Base-by-base conservation (phyloP, 2,888 invertebrate genomes). In the Cerceris rybyensis region DNA sequence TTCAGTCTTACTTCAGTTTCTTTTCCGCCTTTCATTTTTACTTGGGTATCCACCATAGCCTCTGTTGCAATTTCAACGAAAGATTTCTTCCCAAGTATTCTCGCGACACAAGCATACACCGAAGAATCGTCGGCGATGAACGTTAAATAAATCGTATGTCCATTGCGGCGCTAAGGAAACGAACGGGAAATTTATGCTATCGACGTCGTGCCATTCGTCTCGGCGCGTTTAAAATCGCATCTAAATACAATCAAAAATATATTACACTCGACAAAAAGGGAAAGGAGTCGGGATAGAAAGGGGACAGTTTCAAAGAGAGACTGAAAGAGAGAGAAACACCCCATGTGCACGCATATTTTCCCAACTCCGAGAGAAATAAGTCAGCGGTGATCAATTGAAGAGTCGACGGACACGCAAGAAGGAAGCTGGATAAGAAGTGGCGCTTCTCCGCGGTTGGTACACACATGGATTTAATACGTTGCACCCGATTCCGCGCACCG, bases 351-450 rank as follows among this genome's bases (percentile, higher is more conserved):
- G 43, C 70, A 52, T 54, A 69, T 69, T 81, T 68, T 68, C 78
- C 52, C 28, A 49, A 4, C 28, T 16, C n/a, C 41, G 8, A 43
- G 60, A n/a, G 58, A 70, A 71, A 78, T 46, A 65, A 66, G 71
- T 75, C 66, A 60, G 66, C 63, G 67, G 41, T 71, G 70, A 78
- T 82, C 82, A 71, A 82, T 82, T 41, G 72, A 75, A 79, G 72
- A 61, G 60, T 58, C 64, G 75, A 75, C 67, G 16, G 61, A 70
- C 72, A 72, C 67, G 77, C 72, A 61, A 55, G 70, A 59, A 54
- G 57, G 65, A n/a, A 61, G 49, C 16, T 42, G 49, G 13, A 49
- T 17, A 54, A 42, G 43, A 52, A 43, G 57, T 9, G 41, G 55
- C 39, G 55, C 17, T 43, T 14, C 66, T 7, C 43, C 55, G 52